Percentiles rank a stretch among this genome's conserved stretches.
These are phyloP conservation scores for Microplitis manilae DNA, from an alignment of 2,888 invertebrate species.

Conservation along the genomic window DNA sequence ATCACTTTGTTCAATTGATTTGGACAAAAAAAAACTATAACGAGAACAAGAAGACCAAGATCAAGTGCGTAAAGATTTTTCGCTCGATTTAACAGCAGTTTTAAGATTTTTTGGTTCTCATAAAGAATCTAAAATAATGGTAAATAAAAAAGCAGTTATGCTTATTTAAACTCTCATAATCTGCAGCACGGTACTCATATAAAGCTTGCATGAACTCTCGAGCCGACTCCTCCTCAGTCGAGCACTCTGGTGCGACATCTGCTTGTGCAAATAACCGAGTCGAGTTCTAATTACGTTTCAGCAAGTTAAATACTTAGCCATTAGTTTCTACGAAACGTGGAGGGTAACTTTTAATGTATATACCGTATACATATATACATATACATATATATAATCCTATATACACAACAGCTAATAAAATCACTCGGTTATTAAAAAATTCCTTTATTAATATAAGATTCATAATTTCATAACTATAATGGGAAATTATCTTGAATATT, in stretches of 20 bases:
- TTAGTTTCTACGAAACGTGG: slow-evolving; percentile 52
- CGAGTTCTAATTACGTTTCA: slow-evolving; percentile 57
- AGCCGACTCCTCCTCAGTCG: not conserved
- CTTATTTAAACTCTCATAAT: not conserved
- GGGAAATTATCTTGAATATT: not conserved
- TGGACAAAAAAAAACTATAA: not conserved
- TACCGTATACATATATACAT: slow-evolving; percentile 12
- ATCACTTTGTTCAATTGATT: not conserved
- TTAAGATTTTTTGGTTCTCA: not conserved
- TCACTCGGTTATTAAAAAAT: not conserved
- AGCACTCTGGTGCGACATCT: slow-evolving; percentile 44
- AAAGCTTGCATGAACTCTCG: slow-evolving; percentile 12
- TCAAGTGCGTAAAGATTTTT: not conserved
- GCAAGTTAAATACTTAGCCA: slow-evolving; percentile 58
- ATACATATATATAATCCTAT: not conserved
- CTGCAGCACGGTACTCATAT: not conserved
- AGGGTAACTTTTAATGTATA: slow-evolving; percentile 41
- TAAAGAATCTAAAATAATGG: too few relatives aligned
- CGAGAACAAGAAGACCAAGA: not conserved
- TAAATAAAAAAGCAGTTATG: not conserved
- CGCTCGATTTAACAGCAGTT: not conserved
- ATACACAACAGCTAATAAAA: not conserved
- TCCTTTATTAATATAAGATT: not conserved
- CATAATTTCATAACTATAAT: not conserved
- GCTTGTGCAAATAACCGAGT: slow-evolving; percentile 52